Base-by-base conservation (phyloP, 2,113 vertebrate species). In the Gorsachius goisagi region DNA sequence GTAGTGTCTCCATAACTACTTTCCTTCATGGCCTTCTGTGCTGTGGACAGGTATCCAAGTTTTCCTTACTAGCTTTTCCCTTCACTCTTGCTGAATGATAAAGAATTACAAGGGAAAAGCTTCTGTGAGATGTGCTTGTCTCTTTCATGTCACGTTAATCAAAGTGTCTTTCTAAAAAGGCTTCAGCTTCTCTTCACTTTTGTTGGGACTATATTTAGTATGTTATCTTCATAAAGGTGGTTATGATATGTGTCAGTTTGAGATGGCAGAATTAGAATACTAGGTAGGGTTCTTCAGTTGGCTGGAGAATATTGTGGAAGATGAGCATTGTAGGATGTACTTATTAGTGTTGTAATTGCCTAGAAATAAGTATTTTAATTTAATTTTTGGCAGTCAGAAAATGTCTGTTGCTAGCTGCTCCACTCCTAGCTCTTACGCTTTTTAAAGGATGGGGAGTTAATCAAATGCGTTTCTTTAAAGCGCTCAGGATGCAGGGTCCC, bases 171-270 rank as follows among this genome's bases (percentile, higher is more conserved):
- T 86, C 35, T 62, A 85, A 94, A 85, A 95, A 89, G 67, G 26
- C 63, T 95, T 91, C 5, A 73, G 52, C 80, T 91, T 85, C 28
- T 86, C 49, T 73, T 90, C n/a, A 73, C 45, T 91, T 93, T 71
- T 94, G 9, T 92, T 78, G 44, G 39, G 33, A 60, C 60, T 97
- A 62, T 94, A 55, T 95, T 93, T 95, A 78, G 56, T 78, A 56
- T 53, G 19, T 72, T 90, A 33, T 90, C 56, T 90, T 92, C 8
- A 3, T 90, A 79, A 90, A 87, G 9, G 17, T 91, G 41, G 39
- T 76, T 93, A 58, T 81, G 76, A 69, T 91, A 69, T 6, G 1
- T 92, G 83, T 88, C 82, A 93, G 24, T 87, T 85, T 74, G 45
- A 96, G 35, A 71, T 58, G 41, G 49, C 35, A 75, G 69, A 90